phyloP scores from a whole-genome alignment of 2,113 vertebrate species.

The Ibidorhyncha struthersii region DNA sequence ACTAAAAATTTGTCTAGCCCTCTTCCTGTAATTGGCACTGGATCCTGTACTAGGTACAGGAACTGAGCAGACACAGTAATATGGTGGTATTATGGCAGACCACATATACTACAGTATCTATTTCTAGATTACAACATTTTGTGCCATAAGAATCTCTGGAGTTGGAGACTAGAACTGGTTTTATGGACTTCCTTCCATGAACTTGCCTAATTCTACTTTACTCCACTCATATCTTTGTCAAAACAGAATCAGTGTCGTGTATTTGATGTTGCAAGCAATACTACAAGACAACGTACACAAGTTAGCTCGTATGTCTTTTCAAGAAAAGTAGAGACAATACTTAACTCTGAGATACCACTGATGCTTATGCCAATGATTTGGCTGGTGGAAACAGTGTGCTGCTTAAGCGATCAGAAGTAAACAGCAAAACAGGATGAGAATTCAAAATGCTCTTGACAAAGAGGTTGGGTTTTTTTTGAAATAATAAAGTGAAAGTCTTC shows the following conservation, averaged over 20 bases:
- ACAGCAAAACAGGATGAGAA: not conserved
- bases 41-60: not conserved
- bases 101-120: too few relatives aligned
- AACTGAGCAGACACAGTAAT: not conserved
- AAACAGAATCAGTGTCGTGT: not conserved
- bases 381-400: not conserved
- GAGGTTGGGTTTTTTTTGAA: not conserved
- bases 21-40: not conserved
- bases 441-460: not conserved
- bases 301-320: not conserved
- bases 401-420: not conserved
- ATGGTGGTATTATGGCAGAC: fast-evolving
- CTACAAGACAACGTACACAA: not conserved
- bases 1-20: not conserved
- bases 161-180: not conserved
- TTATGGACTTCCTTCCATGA: not conserved
- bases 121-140: not conserved
- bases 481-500: not conserved
- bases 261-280: not conserved
- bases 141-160: not conserved
- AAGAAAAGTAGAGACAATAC: not conserved
- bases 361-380: not conserved
- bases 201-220: not conserved
- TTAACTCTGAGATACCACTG: not conserved
- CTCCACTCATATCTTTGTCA: not conserved